Base-by-base conservation (phyloP, 1,140 invertebrate species). In the Ceratitis capitata region DNA sequence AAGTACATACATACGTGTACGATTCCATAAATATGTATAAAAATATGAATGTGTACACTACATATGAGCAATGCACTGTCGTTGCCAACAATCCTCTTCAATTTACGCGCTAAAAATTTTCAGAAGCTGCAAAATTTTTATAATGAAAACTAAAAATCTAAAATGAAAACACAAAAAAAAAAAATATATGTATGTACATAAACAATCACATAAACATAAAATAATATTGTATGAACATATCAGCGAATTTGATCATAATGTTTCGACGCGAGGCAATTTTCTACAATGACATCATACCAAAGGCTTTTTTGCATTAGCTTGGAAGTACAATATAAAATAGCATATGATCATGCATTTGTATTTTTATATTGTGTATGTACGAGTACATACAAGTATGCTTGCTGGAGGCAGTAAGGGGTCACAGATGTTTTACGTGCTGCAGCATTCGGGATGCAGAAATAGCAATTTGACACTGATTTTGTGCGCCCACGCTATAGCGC, bases 401-500 rank as follows among this genome's bases (percentile, higher is more conserved):
- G 49, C 49, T 58, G 56, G 56, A 23, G 23, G 23, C 56, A 26
- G n/a, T 10, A 58, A 14, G 32, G 14, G 29, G 10, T 10, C 3
- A 5, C 51, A 56, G n/a, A 56, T 19, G 51, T 14, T 56, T 56
- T 19, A 56, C 4, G 5, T 19, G 19, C 10, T 35, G 29, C 35
- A 74, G 3, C 42, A 12, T 45, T 23, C 64, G 64, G 39, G 6
- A 39, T 74, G 64, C 64, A 74, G 64, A 74, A 74, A 74, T 74
- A 78, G 32, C n/a, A 78, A 78, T 78, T 78, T 78, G 69, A 78
- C 69, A 78, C 69, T 78, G 69, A 78, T 45, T 78, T 78, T 78
- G 69, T 32, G 69, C 69, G 69, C 69, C 69, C 69, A 78, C 69
- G 39, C 69, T 45, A 23, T 23, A 78, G 23, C 69, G 32, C 29